These are phyloP conservation scores for Anableps anableps DNA, from an alignment of 2,797 vertebrate genomes.

Conservation along the genomic window DNA sequence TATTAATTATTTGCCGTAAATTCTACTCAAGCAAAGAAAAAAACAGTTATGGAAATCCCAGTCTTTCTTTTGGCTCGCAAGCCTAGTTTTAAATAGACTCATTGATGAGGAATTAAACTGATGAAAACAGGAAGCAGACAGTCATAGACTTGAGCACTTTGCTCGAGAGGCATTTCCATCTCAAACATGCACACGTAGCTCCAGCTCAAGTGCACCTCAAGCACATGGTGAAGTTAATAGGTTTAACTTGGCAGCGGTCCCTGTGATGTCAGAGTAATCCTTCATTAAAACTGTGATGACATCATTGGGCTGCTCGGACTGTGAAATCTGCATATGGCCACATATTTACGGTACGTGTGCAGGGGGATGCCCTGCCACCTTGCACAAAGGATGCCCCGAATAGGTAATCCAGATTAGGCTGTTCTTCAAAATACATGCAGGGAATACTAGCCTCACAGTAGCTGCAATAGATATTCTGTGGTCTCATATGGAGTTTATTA, in stretches of 20 bases:
- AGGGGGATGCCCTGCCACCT: conserved; percentile 48
- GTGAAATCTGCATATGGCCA: conserved; percentile 40
- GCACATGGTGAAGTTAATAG: conserved; percentile 76
- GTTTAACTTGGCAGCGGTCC: conserved; percentile 74
- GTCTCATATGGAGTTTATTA: conserved; percentile 27
- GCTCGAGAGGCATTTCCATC: conserved; percentile 29
- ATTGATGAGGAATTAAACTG: conserved; percentile 35
- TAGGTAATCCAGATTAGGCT: conserved; percentile 68
- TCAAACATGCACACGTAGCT: conserved; percentile 44
- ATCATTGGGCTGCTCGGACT: conserved; percentile 59
- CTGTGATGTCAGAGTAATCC: conserved; percentile 80
- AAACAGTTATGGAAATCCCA: conserved; percentile 12
- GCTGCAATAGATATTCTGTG: conserved; percentile 21
- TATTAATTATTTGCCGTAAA: conserved; percentile 17
- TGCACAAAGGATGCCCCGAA: conserved; percentile 37
- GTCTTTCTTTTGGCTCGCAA: conserved; percentile 11
- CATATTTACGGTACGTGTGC: conserved; percentile 27
- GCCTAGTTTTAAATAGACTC: conserved; percentile 15
- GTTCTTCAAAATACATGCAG: conserved; percentile 48
- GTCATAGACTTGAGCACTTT: conserved; percentile 6
- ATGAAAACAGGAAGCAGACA: conserved; percentile 17
- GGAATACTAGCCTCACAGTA: conserved; percentile 36
- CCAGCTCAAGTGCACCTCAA: conserved; percentile 41
- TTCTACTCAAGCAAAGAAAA: conserved; percentile 8
- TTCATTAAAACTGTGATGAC: conserved; percentile 75